These are phyloP conservation scores for Atractosteus spatula DNA, from an alignment of 2,113 vertebrate genomes.

Conservation along the genomic window DNA sequence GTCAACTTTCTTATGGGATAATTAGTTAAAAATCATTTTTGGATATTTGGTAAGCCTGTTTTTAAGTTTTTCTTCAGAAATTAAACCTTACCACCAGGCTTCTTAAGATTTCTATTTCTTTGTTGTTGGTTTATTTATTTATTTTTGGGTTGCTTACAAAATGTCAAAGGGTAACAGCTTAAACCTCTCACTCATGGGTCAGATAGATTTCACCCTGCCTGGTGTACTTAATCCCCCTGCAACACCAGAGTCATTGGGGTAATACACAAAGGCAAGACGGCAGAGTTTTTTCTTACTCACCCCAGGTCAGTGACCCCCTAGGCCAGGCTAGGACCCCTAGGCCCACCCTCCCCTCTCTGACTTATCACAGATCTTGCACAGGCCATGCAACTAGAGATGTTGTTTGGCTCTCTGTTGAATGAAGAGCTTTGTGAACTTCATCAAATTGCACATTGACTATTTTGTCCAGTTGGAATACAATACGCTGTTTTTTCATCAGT, in stretches of 20 bases:
- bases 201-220: too few species aligned
- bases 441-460: conserved; percentile 13
- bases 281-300: too few species aligned
- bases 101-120: too few species aligned
- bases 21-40: too few species aligned
- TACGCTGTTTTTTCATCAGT: conserved; percentile 27
- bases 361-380: background rate
- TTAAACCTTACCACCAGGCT: too few species aligned
- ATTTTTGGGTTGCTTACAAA: background rate
- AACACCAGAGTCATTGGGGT: background rate
- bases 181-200: too few species aligned
- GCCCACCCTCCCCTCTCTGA: background rate
- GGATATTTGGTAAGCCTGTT: too few species aligned
- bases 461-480: conserved; percentile 5
- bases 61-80: too few species aligned
- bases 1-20: too few species aligned
- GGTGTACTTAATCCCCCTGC: background rate
- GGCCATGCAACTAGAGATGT: background rate
- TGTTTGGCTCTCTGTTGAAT: background rate
- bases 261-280: too few species aligned
- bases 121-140: background rate
- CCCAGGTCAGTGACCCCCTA: too few species aligned
- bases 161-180: background rate
- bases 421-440: background rate
- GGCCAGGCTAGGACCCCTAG: background rate